Base-by-base conservation (phyloP, 2,888 invertebrate species). In the Eupeodes latifasciatus region DNA sequence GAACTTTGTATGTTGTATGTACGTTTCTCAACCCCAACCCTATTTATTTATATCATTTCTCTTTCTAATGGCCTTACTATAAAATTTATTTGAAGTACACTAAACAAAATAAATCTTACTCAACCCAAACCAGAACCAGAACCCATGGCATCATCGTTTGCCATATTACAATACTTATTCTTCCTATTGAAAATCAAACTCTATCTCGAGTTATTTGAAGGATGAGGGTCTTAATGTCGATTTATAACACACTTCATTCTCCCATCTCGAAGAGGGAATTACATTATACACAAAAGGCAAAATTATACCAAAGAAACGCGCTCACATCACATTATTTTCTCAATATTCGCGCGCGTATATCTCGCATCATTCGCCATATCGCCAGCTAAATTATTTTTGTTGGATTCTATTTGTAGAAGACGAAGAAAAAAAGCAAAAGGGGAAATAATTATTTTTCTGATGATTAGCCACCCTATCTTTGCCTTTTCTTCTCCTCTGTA, bases 211-310 rank as follows among this genome's bases (percentile, higher is more conserved):
- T 49, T 71, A 74, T 77, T 83, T 83, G 86, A 87, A 87, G 84
- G 66, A 87, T 87, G 84, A 87, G 79, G 83, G 86, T 86, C 86
- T 86, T 83, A 86, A 86, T 72, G 86, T 86, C 86, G 83, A 86
- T 86, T 86, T 86, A 86, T 83, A 83, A 79, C 78, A 81, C 81
- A 81, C 85, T 82, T 82, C 78, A 78, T 55, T 72, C 77, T 57
- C 36, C 67, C 77, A 85, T 85, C 27, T 27, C 16, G 16, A 71
- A 55, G 27, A 27, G 55, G 72, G 64, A 61, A 57, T 59, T 57
- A n/a, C 53, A 14, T 34, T 14, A 27, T 27, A 51, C 16, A 76
- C 59, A 55, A 76, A 72, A 55, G 67, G 61, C 36, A 64, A 55
- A 40, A 27, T 11, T 16, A 36, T 16, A 67, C 36, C 34, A 51